Base-by-base conservation (phyloP, 2,888 invertebrate genomes). In the Chelonus formosanus region DNA sequence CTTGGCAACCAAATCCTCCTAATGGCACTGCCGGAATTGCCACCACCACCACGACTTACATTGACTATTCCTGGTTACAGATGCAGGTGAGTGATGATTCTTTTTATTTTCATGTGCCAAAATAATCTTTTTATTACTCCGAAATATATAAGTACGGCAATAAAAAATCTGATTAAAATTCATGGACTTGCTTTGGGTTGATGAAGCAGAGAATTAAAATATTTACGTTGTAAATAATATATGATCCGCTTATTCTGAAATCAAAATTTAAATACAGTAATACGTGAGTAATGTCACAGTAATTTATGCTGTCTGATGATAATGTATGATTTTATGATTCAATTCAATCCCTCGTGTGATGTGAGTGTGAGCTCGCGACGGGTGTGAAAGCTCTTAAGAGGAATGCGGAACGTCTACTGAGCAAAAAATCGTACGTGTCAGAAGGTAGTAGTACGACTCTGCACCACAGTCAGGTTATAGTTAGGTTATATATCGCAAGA, bases 31-130 rank as follows among this genome's bases (percentile, higher is more conserved):
- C 75, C 8, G 71, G 73, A 43, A 63, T 69, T 40, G 62, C 72
- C 35, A 73, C 77, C 36, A 76, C 77, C 60, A 79, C 82, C 56
- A 79, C 82, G 59, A 75, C 84, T 34, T 84, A 83, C 74, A 81
- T 83, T 73, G 84, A 83, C 68, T 84, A 83, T 68, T 83, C 84
- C 32, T 83, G 84, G 84, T 77, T 84, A 70, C 84, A 84, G 78
- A 83, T 84, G 83, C 81, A 81, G 79, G 81, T 81, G 63, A 76
- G 73, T 45, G 6, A 36, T 50, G 35, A 7, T 57, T 61, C 6
- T 54, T 63, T 8, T 6, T 52, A 4, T 50, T 44, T 53, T 32
- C 8, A 40, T 32, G 3, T 32, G 6, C 6, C 40, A 40, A 40
- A 40, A 56, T 34, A 32, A 35, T 40, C 10, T 43, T n/a, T 20